A percentile compares a stretch with the other conserved stretches of the same genome.
phyloP scores from a whole-genome alignment of 2,888 invertebrate genomes.

The Latheticus oryzae region DNA sequence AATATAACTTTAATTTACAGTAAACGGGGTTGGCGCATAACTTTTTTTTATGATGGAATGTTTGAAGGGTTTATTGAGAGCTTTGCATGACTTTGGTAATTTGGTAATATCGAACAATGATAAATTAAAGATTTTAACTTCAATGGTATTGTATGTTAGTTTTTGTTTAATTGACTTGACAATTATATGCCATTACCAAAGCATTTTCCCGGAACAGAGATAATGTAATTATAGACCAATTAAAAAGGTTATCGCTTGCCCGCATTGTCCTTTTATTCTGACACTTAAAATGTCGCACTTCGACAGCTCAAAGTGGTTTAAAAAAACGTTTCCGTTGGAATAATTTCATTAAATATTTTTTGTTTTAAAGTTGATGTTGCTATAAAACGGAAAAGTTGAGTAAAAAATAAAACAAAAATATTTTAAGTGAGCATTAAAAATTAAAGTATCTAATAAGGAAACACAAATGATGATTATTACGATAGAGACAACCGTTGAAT shows the following conservation, averaged over 20 bases:
- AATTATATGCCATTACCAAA: constrained; percentile 61
- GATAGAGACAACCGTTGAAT: no score
- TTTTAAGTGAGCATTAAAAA: no score
- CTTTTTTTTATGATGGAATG: constrained; percentile 45
- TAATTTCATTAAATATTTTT: no score
- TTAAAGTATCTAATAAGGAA: no score
- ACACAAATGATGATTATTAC: no score
- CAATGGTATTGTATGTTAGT: constrained; percentile 1
- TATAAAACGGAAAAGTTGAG: no score
- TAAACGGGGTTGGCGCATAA: constrained; percentile 42
- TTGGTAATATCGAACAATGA: constrained; percentile 14
- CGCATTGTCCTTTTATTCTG: no score
- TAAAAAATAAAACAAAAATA: no score
- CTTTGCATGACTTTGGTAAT: constrained; percentile 49
- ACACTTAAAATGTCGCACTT: no score
- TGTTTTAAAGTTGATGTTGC: no score
- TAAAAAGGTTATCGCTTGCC: constrained; percentile 46
- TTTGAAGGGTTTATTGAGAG: constrained; percentile 54
- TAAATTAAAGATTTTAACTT: constrained; percentile 32
- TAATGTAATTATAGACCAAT: constrained; percentile 54
- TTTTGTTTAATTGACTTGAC: constrained; percentile 50
- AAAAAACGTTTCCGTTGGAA: no score
- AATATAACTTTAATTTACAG: constrained; percentile 49
- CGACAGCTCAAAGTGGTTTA: no score
- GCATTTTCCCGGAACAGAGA: constrained; percentile 61